Evolutionary conservation across 2,797 vertebrate genomes (phyloP), one percentile per base, ranked within the genome.

Genomic region (Chiroxiphia lanceolata): DNA sequence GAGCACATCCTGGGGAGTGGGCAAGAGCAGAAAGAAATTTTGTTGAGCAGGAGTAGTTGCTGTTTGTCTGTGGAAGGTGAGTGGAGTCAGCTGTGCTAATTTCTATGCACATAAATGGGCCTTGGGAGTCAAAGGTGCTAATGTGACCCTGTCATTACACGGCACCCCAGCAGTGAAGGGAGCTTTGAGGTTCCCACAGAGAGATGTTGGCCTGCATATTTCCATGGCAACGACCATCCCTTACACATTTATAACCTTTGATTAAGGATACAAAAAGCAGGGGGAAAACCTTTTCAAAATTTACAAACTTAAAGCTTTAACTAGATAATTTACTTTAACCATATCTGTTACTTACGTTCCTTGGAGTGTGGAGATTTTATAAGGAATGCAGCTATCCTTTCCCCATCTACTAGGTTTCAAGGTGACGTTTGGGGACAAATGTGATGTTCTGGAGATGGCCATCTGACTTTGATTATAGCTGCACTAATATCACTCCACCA

Each of bases 161-260:
- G 10, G 38, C 0, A 1, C 67, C 67, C 93, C 0, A 0, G 44
- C n/a, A 12, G 87, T 48, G 67, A 91, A 36, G 57, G 21, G 18
- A 78, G 81, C 80, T 95, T 93, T 95, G 90, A 96, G 86, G 54
- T 87, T 95, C 88, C 77, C 77, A 75, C 80, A 48, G 88, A 84
- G 90, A 26, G 67, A 84, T 81, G 54, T 36, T 69, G 51, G 61
- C 74, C 88, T 84, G 54, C 16, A 1, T 51, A 82, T 95, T 94
- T 79, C 96, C 94, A 95, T 95, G 95, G 90, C 88, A 96, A 96
- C 94, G 11, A 59, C 74, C 36, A 34, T 95, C 77, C 78, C 68
- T 57, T 78, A 76, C 38, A 63, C 70, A n/a, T 94, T 94, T 90
- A 71, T 71, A 89, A 83, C 86, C 67, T 94, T 89, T 84, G 80